Evolutionary conservation across 2,113 vertebrate species (phyloP).

Genomic region (Halichoerus grypus): DNA sequence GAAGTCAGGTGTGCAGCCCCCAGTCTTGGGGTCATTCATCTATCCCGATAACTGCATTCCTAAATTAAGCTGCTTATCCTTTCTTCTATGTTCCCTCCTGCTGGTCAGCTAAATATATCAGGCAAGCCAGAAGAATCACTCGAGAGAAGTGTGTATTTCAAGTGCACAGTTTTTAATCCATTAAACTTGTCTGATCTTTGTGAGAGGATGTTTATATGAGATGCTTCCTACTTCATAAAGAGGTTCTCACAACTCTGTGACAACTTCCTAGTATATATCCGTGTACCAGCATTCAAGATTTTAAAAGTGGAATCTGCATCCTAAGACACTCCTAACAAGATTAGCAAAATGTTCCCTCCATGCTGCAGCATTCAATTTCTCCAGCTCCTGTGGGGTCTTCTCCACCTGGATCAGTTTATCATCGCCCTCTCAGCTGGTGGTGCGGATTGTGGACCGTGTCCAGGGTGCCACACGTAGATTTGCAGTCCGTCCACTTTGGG

Average conservation of each 20-base stretch:
- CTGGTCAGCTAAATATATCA: not conserved
- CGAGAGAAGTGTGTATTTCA: conserved; percentile 16
- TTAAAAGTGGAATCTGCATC: not conserved
- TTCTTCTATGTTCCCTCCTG: not conserved
- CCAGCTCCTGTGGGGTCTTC: not conserved
- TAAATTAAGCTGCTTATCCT: not conserved
- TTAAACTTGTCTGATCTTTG: conserved; percentile 37
- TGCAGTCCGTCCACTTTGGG: not conserved
- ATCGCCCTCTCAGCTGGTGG: accelerated
- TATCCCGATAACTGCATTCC: not conserved
- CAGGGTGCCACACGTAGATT: not conserved
- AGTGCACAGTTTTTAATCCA: not conserved
- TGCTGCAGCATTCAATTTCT: not conserved
- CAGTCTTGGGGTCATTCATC: not conserved
- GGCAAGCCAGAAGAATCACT: conserved; percentile 7
- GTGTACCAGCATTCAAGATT: not conserved
- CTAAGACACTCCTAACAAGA: not conserved
- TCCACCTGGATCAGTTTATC: not conserved
- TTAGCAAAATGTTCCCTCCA: not conserved
- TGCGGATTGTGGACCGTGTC: accelerated
- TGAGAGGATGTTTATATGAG: not conserved
- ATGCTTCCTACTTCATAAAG: conserved; percentile 10
- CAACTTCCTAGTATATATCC: not conserved
- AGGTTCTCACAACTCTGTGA: not conserved
- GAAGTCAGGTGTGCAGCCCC: not conserved